Evolutionary conservation across 2,797 vertebrate species (phyloP).

Genomic region (Acridotheres tristis): DNA sequence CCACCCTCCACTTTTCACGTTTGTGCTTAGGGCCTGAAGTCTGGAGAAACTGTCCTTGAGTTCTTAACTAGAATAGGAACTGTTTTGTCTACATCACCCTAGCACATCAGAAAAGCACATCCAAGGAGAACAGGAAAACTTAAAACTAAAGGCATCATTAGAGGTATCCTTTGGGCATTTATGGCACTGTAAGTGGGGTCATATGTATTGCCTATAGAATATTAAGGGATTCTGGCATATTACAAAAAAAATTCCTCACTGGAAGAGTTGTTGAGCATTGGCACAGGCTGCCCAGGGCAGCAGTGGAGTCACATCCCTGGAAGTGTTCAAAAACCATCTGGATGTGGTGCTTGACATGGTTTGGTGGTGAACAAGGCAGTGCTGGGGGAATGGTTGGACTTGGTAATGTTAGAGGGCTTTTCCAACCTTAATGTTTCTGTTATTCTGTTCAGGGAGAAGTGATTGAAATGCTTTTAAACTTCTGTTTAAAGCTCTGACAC

Average conservation of each 20-base stretch:
- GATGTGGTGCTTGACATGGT: not conserved
- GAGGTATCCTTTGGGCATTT: not conserved
- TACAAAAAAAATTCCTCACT: not conserved
- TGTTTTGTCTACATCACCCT: too few relatives aligned
- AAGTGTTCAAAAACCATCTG: not conserved
- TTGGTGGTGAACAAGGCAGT: not conserved
- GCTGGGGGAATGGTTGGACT: not conserved
- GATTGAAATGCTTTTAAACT: not conserved
- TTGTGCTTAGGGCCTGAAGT: too few relatives aligned
- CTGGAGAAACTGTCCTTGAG: too few relatives aligned
- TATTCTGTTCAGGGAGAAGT: not conserved
- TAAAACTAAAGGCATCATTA: too few relatives aligned
- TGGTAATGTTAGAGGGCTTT: not conserved
- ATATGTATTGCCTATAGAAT: not conserved
- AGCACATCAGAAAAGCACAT: too few relatives aligned
- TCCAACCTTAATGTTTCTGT: not conserved
- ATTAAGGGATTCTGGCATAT: not conserved
- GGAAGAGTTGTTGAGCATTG: not conserved
- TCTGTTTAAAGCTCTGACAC: not conserved
- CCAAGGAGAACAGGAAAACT: too few relatives aligned
- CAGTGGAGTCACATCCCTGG: not conserved
- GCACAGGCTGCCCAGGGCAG: not conserved
- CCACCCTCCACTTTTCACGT: too few relatives aligned
- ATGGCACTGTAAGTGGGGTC: not conserved
- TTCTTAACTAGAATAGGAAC: too few relatives aligned